Evolutionary conservation across 92 coral and sea anemone genomes (phyloP), one percentile per base, ranked within the genome.

Genomic region (Nematostella vectensis): DNA sequence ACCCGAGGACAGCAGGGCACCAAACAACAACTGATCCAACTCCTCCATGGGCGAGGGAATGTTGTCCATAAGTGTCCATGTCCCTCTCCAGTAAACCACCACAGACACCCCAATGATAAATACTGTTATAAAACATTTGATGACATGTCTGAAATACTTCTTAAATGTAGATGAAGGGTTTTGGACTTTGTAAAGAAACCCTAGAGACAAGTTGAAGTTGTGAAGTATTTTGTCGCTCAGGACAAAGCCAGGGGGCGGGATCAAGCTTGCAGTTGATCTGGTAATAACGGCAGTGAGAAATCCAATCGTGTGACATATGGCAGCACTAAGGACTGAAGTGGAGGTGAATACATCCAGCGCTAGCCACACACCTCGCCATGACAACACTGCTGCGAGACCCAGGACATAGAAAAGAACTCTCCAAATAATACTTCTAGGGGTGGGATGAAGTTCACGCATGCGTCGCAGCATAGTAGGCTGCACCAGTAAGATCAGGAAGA

Each of bases 31-130:
- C 15, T 36, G 42, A 15, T 8, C 15, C 8, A 8, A 8, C 42
- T 8, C 9, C 18, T 4, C 4, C 4, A 4, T 17, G 4, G 51
- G 51, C 9, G 51, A 8, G 51, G 9, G 51, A 45, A 45, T 9
- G 4, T 45, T 10, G 18, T 45, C 51, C 51, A 45, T 45, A 4
- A 45, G 23, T 45, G 51, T 45, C 51, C 51, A 45, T 6, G 51
- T 45, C 21, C 51, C 51, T 19, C 51, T 8, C 51, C 51, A 45
- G 21, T 45, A 45, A 4, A 17, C 4, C 23, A 45, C 51, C 23
- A 45, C 51, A 45, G 18, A 4, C 4, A 19, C 21, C 23, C 51
- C 51, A 19, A 45, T 17, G 4, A 45, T 45, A 17, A 45, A 11
- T 11, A 45, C 51, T 9, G 51, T 45, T 8, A 17, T 19, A 17